Evolutionary conservation across 2,797 vertebrate species (phyloP).

Genomic region (Microctenopoma stevenorrisi): DNA sequence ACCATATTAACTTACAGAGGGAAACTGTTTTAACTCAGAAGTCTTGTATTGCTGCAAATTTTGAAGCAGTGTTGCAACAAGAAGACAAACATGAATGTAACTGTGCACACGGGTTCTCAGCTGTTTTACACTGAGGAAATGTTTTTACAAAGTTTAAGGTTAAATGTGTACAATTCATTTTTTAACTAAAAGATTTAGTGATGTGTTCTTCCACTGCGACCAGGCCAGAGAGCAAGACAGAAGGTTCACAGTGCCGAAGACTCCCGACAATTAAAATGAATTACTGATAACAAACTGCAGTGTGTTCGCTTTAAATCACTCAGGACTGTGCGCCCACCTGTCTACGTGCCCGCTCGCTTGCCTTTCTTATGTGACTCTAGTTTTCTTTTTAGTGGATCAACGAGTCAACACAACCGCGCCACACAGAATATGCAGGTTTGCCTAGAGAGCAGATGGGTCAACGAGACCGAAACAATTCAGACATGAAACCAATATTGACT

Average conservation of each 20-base stretch:
- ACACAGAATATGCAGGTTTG: not conserved
- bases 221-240: too few species aligned
- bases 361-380: not conserved
- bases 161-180: not conserved
- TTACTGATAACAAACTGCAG: too few species aligned
- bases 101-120: not conserved
- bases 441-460: slow-evolving; percentile 4
- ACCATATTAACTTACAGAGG: too few species aligned
- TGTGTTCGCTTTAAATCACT: too few species aligned
- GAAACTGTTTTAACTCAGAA: not conserved
- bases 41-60: not conserved
- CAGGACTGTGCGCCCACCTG: not conserved
- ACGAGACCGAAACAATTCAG: not conserved
- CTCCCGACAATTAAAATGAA: too few species aligned
- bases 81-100: not conserved
- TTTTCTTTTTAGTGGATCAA: too few species aligned
- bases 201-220: too few species aligned
- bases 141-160: not conserved
- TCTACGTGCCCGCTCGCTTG: accelerated
- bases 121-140: not conserved
- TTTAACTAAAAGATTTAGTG: too few species aligned
- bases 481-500: not conserved
- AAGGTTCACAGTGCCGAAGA: too few species aligned
- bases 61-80: not conserved
- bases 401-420: too few species aligned